Percentiles rank a stretch among this genome's conserved stretches.
Conservation (phyloP, 2,888 invertebrate genomes). For the Heliconius aoede region DNA sequence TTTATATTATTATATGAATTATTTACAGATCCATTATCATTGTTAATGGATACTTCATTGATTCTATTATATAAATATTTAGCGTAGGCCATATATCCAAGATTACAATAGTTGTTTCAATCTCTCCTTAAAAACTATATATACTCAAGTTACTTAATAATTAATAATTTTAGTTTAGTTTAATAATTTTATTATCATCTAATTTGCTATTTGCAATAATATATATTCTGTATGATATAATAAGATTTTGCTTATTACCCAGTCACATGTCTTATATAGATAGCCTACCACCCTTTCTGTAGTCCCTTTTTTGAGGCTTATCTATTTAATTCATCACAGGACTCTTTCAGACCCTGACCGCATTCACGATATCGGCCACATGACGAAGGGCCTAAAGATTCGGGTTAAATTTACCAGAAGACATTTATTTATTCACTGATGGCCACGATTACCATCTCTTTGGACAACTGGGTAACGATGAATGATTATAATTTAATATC, state of each 20-base stretch:
- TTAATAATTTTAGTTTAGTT: too few relatives aligned
- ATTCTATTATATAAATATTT: conserved; percentile 18
- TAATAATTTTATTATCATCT: neutral
- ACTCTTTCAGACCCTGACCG: conserved; percentile 80
- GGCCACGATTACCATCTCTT: conserved; percentile 69
- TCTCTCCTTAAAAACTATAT: neutral
- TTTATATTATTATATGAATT: conserved; percentile 17
- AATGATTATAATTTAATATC: conserved; percentile 55
- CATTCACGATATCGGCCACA: conserved; percentile 80
- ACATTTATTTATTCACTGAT: conserved; percentile 80
- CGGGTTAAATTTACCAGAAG: conserved; percentile 82
- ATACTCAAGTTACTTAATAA: too few relatives aligned
- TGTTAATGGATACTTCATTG: neutral
- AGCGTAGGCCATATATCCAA: neutral
- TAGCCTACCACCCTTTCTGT: conserved; percentile 63
- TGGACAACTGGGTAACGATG: conserved; percentile 64
- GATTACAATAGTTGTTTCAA: neutral
- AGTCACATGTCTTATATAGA: conserved; percentile 48
- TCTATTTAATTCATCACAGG: conserved; percentile 82
- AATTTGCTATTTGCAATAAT: neutral
- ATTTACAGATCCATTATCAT: conserved; percentile 12
- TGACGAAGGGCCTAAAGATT: conserved; percentile 75
- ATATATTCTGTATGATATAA: neutral
- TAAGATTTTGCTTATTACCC: conserved; percentile 38
- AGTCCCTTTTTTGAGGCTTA: conserved; percentile 73